Conservation (phyloP, 2,888 invertebrate genomes). For the Coelopa pilipes region DNA sequence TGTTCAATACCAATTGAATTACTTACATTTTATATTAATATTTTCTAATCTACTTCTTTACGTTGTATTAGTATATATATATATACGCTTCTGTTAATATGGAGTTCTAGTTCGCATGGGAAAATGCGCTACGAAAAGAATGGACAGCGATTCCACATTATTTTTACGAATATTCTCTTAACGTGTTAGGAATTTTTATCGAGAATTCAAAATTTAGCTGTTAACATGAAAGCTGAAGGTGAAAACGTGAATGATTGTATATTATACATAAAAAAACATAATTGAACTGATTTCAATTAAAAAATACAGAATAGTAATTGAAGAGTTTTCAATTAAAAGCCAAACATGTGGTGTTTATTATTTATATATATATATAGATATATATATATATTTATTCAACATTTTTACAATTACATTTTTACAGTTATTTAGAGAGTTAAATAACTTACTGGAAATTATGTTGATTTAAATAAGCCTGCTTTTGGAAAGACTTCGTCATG, state of each 20-base stretch:
- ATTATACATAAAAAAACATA: no score
- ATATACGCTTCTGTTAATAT: background rate
- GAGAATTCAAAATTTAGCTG: background rate
- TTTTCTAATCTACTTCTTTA: background rate
- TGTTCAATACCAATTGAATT: conserved; percentile 1
- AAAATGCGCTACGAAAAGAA: background rate
- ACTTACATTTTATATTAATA: background rate
- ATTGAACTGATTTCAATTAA: no score
- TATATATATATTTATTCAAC: conserved; percentile 7
- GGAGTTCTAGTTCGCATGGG: background rate
- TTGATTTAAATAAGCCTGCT: no score
- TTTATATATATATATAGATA: conserved; percentile 9
- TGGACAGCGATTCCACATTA: background rate
- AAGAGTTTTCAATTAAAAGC: conserved; percentile 8
- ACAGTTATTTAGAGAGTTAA: no score
- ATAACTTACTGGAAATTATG: no score
- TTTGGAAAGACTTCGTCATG: no score
- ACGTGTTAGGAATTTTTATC: background rate
- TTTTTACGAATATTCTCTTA: conserved; percentile 9
- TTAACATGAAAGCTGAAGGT: no score
- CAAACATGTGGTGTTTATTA: background rate
- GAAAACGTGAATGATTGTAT: no score
- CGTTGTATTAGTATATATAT: background rate
- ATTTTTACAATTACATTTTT: background rate
- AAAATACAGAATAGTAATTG: background rate